phyloP scores from a whole-genome alignment of 2,113 vertebrate species.

The Caranx ignobilis region DNA sequence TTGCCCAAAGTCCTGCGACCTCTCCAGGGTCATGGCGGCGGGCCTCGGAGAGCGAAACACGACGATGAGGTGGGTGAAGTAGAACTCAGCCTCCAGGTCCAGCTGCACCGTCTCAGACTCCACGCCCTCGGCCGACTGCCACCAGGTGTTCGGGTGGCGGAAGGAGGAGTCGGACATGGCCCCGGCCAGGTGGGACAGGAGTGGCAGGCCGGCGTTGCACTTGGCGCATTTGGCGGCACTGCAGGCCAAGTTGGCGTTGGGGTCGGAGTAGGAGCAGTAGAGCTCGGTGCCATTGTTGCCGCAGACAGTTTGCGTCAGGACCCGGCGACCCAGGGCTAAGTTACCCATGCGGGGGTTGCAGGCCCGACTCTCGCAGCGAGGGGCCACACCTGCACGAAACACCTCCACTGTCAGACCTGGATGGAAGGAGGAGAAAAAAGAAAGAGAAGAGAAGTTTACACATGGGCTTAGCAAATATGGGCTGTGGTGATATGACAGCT shows the following conservation, averaged over 20 bases:
- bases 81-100: conserved; percentile 94
- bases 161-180: conserved; percentile 97
- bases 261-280: conserved; percentile 87
- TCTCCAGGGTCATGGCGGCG: conserved; percentile 93
- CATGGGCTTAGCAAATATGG: background rate
- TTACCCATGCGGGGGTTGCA: conserved; percentile 98
- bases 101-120: conserved; percentile 89
- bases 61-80: conserved; percentile 96
- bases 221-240: conserved; percentile 82
- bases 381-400: conserved; percentile 75
- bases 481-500: background rate
- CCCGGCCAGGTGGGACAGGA: conserved; percentile 87
- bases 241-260: conserved; percentile 77
- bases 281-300: conserved; percentile 86
- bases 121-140: conserved; percentile 90
- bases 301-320: conserved; percentile 90
- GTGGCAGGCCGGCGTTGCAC: conserved; percentile 85
- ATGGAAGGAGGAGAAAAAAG: conserved; percentile 15
- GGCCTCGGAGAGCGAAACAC: conserved; percentile 95
- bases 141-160: conserved; percentile 94
- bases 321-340: conserved; percentile 88
- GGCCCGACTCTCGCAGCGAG: conserved; percentile 89
- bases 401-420: conserved; percentile 75
- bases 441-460: conserved; percentile 17
- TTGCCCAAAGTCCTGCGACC: conserved; percentile 93